Conservation (phyloP, 2,113 vertebrate genomes). For the Phodopus roborovskii region DNA sequence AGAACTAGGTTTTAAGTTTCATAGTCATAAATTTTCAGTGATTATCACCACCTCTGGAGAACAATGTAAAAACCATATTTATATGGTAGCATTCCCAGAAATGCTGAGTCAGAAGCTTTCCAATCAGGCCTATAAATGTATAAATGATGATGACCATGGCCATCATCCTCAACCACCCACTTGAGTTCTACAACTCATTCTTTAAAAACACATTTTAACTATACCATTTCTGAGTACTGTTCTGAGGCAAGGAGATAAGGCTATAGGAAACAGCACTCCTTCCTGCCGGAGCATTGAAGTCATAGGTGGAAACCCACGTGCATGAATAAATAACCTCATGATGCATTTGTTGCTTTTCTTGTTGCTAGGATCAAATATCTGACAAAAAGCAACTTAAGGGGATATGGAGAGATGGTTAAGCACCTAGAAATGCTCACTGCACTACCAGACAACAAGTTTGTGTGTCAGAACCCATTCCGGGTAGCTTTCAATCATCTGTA, state of each 20-base stretch:
- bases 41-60: not conserved
- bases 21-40: not conserved
- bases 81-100: not conserved
- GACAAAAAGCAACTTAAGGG: not conserved
- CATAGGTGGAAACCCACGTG: not conserved
- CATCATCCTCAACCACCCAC: too few relatives aligned
- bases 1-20: conserved; percentile 27
- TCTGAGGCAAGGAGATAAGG: not conserved
- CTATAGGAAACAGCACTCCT: not conserved
- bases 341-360: not conserved
- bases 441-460: not conserved
- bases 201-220: not conserved
- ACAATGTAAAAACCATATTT: conserved; percentile 16
- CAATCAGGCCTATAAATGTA: not conserved
- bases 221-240: not conserved
- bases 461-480: not conserved
- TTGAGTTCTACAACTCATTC: not conserved
- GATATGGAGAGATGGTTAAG: not conserved
- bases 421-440: not conserved
- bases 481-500: not conserved
- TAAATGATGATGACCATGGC: not conserved
- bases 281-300: not conserved
- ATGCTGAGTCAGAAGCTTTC: not conserved
- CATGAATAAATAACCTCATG: not conserved
- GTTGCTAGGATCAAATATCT: too few relatives aligned